These are phyloP conservation scores for Furcifer pardalis DNA, from an alignment of 2,797 vertebrate species.

Conservation along the genomic window DNA sequence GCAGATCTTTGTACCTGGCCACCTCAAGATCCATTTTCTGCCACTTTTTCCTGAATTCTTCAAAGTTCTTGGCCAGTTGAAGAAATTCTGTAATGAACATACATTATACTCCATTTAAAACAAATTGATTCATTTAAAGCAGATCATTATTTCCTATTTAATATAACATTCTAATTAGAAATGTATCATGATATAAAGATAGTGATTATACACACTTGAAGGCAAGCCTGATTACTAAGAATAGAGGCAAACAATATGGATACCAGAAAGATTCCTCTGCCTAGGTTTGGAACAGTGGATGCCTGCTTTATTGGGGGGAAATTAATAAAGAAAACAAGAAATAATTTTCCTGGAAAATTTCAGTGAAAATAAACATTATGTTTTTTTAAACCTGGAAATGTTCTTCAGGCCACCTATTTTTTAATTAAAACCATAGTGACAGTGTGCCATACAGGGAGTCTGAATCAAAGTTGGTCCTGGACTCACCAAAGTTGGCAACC, in stretches of 20 bases:
- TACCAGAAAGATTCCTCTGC: not conserved
- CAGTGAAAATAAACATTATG: not conserved
- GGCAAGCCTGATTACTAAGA: slow-evolving; percentile 25
- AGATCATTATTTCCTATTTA: not conserved
- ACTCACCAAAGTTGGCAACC: not conserved
- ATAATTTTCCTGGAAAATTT: not conserved
- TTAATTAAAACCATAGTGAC: not conserved
- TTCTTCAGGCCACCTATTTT: not conserved
- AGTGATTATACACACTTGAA: not conserved
- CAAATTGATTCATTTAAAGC: not conserved
- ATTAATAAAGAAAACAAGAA: not conserved
- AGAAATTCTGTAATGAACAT: slow-evolving; percentile 85
- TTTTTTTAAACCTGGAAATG: not conserved
- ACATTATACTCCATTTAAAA: slow-evolving; percentile 2
- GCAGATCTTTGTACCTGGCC: slow-evolving; percentile 83
- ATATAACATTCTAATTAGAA: not conserved
- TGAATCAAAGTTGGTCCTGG: no score
- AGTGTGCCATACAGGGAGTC: not conserved
- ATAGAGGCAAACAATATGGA: not conserved
- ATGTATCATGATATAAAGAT: not conserved
- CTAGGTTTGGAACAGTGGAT: no score
- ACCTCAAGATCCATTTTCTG: slow-evolving; percentile 85
- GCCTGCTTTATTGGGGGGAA: not conserved
- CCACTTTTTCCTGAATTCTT: slow-evolving; percentile 88
- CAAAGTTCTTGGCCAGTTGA: slow-evolving; percentile 90